A percentile compares a stretch with the other conserved stretches of the same genome.
Evolutionary conservation across 92 coral and sea anemone genomes (phyloP).

Genomic region (Desmophyllum pertusum): DNA sequence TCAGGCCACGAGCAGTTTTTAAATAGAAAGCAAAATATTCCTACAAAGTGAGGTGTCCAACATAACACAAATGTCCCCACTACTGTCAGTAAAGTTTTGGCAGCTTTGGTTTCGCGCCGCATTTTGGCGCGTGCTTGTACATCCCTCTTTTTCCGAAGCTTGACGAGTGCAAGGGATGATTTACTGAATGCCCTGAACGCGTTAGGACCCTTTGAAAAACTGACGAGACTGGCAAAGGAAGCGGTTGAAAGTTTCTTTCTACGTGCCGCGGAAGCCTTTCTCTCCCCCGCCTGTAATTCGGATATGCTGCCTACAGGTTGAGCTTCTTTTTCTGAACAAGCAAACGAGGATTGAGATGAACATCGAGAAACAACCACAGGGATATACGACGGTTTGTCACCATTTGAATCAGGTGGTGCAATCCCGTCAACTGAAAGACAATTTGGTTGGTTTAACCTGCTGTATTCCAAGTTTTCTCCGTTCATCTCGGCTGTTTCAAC

Average conservation of each 20-base stretch:
- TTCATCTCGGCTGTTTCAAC: not conserved
- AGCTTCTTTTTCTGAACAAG: not conserved
- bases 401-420: not conserved
- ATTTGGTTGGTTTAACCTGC: not conserved
- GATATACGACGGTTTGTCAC: not conserved
- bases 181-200: constrained; percentile 42
- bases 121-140: constrained; percentile 35
- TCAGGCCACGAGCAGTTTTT: constrained; percentile 76
- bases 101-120: constrained; percentile 86
- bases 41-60: constrained; percentile 87
- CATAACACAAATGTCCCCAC: constrained; percentile 82
- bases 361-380: constrained; percentile 19
- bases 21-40: constrained; percentile 75
- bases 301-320: not conserved
- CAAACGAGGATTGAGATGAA: constrained; percentile 7
- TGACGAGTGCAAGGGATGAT: constrained; percentile 28
- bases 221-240: constrained; percentile 1
- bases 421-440: not conserved
- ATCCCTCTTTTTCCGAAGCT: constrained; percentile 36
- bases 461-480: not conserved
- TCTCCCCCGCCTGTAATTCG: not conserved
- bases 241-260: constrained; percentile 21
- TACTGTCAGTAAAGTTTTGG: constrained; percentile 73
- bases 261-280: constrained; percentile 1
- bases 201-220: constrained; percentile 20